Percentiles rank a stretch among this genome's conserved stretches.
These are phyloP conservation scores for Zapus hudsonius DNA, from an alignment of 2,113 vertebrate species.

Conservation along the genomic window DNA sequence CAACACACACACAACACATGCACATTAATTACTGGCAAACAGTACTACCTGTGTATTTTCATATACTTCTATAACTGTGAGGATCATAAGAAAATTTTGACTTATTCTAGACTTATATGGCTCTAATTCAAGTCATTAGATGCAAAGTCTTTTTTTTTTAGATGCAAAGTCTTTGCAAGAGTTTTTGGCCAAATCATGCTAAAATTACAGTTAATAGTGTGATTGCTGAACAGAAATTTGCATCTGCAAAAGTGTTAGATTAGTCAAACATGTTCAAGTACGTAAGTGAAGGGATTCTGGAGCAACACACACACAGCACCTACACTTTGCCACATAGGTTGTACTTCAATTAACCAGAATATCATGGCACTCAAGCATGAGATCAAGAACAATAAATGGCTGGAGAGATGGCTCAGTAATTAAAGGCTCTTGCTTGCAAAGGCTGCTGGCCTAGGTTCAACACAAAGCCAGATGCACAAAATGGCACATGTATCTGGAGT, in stretches of 20 bases:
- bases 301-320: neutral
- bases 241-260: neutral
- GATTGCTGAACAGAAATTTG: slow-evolving; percentile 30
- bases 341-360: slow-evolving; percentile 33
- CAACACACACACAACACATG: neutral
- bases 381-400: slow-evolving; percentile 14
- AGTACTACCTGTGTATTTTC: slow-evolving; percentile 10
- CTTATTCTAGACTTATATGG: slow-evolving; percentile 21
- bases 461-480: too few species aligned
- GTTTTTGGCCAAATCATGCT: neutral
- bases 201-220: slow-evolving; percentile 31
- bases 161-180: slow-evolving; percentile 29
- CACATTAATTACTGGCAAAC: neutral
- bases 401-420: too few species aligned
- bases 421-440: too few species aligned
- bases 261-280: slow-evolving; percentile 41
- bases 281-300: slow-evolving; percentile 32
- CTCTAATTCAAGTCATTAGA: slow-evolving; percentile 28
- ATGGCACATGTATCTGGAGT: too few species aligned
- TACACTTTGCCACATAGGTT: slow-evolving; percentile 16
- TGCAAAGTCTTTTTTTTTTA: too few species aligned
- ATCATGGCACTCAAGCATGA: neutral
- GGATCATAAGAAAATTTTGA: slow-evolving; percentile 14
- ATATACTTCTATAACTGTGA: slow-evolving; percentile 42
- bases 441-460: too few species aligned